Percentiles rank a stretch among this genome's conserved stretches.
Evolutionary conservation across 2,888 invertebrate genomes (phyloP).

Genomic region (Odontomyia ornata): DNA sequence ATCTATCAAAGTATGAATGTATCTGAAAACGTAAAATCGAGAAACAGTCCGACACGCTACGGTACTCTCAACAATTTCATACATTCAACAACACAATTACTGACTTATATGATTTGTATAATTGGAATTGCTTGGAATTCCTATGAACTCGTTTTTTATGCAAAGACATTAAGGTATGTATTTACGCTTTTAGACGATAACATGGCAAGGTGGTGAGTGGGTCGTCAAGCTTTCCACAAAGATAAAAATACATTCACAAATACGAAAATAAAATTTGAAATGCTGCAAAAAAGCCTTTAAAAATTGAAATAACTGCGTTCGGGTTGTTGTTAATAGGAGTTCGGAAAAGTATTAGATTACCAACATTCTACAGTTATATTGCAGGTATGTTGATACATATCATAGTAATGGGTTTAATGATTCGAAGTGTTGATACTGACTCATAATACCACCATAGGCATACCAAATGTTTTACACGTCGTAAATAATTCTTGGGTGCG

Average conservation of each 20-base stretch:
- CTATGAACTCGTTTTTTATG: constrained; percentile 24
- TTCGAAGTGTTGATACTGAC: too few species aligned
- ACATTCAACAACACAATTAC: background rate
- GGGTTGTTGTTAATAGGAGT: background rate
- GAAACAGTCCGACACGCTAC: too few species aligned
- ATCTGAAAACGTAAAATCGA: background rate
- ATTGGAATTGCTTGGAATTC: constrained; percentile 11
- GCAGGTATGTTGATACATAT: too few species aligned
- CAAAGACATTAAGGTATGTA: constrained; percentile 7
- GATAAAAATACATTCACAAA: background rate
- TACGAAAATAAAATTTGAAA: background rate
- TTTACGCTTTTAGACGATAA: constrained; percentile 5
- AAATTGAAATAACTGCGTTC: constrained; percentile 13
- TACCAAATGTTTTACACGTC: too few species aligned
- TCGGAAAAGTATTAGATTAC: constrained; percentile 31
- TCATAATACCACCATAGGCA: too few species aligned
- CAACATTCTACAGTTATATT: background rate
- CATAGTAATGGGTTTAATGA: too few species aligned
- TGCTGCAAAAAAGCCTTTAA: background rate
- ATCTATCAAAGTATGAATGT: background rate
- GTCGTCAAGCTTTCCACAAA: constrained; percentile 17
- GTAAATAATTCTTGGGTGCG: too few species aligned
- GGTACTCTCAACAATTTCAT: too few species aligned
- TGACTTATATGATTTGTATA: background rate
- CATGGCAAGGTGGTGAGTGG: background rate